A percentile compares a stretch with the other conserved stretches of the same genome.
Evolutionary conservation across 2,113 vertebrate species (phyloP).

Genomic region (Mus pahari): DNA sequence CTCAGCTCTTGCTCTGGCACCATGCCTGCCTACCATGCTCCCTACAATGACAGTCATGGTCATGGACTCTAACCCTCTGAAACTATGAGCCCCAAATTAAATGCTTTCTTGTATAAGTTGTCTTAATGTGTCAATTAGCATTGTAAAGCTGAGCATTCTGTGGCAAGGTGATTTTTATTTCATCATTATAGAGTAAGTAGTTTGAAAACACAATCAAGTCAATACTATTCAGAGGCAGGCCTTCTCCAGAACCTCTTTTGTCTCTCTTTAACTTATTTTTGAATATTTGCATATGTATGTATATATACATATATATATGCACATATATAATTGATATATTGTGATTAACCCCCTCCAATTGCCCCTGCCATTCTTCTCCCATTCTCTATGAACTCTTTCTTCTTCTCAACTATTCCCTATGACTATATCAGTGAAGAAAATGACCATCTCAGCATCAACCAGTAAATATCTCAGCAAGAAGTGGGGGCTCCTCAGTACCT

Average conservation of each 20-base stretch:
- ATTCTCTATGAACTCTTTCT: background rate
- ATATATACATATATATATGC: too few relatives aligned
- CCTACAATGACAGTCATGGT: background rate
- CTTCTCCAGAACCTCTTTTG: background rate
- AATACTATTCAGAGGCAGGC: background rate
- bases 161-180: background rate
- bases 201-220: background rate
- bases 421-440: background rate
- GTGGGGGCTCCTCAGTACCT: background rate
- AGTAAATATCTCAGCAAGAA: background rate
- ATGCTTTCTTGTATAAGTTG: background rate
- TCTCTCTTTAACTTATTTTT: background rate
- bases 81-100: background rate
- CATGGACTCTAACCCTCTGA: background rate
- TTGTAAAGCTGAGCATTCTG: background rate
- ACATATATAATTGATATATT: too few relatives aligned
- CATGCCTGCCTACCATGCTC: background rate
- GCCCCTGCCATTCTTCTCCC: background rate
- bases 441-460: background rate
- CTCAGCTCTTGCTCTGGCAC: background rate
- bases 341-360: too few relatives aligned
- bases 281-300: background rate
- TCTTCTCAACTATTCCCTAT: background rate
- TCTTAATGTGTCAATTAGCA: background rate
- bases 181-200: background rate